Evolutionary conservation across 2,888 invertebrate species (phyloP).

Genomic region (Epirrhoe tristata): DNA sequence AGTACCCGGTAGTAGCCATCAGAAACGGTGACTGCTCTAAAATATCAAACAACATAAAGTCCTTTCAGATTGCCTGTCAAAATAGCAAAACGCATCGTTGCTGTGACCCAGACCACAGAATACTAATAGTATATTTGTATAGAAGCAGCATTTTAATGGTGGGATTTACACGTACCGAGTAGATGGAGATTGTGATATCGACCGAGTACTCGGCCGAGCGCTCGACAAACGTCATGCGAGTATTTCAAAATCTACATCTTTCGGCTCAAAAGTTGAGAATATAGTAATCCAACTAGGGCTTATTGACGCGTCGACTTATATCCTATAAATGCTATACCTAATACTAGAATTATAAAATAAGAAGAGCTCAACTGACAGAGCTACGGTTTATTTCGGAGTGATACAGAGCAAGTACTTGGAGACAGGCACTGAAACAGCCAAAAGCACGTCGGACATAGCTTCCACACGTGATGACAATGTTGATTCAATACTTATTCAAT

Average conservation of each 20-base stretch:
- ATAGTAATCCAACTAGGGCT: too few species aligned
- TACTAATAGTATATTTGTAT: background rate
- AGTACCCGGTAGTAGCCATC: too few species aligned
- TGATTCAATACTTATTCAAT: too few species aligned
- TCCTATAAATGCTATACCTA: too few species aligned
- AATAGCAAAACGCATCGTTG: constrained; percentile 16
- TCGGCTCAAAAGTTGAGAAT: too few species aligned
- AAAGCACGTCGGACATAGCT: background rate
- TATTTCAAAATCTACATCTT: too few species aligned
- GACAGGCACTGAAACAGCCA: background rate
- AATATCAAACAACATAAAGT: constrained; percentile 20
- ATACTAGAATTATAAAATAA: too few species aligned
- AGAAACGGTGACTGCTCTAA: background rate
- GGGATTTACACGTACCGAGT: too few species aligned
- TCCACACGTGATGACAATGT: background rate
- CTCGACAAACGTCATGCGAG: too few species aligned
- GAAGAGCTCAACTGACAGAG: background rate
- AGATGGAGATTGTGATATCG: too few species aligned
- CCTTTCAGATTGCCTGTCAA: constrained; percentile 22
- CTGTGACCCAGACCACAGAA: constrained; percentile 1
- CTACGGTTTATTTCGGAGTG: background rate
- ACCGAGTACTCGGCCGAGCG: too few species aligned
- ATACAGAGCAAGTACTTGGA: background rate
- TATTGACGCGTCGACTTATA: too few species aligned
- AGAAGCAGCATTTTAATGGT: background rate